Conservation (phyloP, 2,113 vertebrate species). For the Mastomys coucha region DNA sequence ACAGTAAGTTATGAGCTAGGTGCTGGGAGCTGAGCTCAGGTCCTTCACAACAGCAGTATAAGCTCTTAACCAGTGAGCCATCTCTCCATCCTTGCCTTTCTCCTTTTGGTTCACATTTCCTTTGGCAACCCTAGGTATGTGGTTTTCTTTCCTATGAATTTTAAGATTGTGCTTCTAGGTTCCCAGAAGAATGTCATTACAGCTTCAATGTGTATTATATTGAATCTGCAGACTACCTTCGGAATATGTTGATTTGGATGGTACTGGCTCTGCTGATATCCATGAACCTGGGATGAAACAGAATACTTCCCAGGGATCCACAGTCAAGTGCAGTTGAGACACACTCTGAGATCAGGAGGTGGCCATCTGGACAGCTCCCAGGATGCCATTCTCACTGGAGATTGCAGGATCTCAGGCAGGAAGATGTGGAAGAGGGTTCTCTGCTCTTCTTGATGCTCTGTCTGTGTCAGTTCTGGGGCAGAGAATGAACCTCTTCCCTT, state of each 20-base stretch:
- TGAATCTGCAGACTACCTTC: background rate
- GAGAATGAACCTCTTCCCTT: background rate
- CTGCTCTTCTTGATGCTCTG: background rate
- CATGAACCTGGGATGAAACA: background rate
- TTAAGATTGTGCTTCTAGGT: background rate
- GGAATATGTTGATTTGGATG: background rate
- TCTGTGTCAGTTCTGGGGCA: background rate
- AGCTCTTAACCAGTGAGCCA: background rate
- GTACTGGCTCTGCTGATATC: background rate
- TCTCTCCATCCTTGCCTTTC: background rate
- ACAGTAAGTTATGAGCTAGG: background rate
- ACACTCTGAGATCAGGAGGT: background rate
- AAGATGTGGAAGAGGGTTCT: too few relatives aligned
- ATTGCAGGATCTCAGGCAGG: background rate
- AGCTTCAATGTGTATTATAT: background rate
- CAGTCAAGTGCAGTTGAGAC: background rate
- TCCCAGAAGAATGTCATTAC: background rate
- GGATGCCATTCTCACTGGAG: background rate
- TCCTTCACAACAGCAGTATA: background rate
- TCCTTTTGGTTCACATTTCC: background rate
- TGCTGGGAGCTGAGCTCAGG: background rate
- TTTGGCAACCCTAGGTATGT: background rate
- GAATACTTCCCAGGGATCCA: background rate
- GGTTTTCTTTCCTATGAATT: background rate
- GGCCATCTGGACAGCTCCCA: rapidly evolving